Conservation (phyloP, 2,888 invertebrate species). For the Melipona beecheii region DNA sequence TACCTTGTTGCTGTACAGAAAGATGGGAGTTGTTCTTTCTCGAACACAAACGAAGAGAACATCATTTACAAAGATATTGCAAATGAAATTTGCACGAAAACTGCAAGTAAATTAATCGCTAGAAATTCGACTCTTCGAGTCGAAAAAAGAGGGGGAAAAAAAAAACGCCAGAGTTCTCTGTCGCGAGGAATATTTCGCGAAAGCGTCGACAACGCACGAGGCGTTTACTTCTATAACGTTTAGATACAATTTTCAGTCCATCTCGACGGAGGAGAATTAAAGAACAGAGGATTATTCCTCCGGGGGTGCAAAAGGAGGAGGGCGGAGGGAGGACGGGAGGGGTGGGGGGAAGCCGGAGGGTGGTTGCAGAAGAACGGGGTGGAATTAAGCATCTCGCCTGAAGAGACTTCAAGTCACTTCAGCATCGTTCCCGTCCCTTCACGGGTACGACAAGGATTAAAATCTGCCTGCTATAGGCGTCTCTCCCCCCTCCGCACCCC, state of each 20-base stretch:
- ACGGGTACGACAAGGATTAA: conserved; percentile 82
- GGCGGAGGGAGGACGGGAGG: conserved; percentile 68
- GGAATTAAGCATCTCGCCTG: conserved; percentile 84
- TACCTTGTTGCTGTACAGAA: no score
- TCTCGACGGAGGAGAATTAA: conserved; percentile 73
- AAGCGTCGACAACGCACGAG: conserved; percentile 2
- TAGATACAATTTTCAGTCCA: conserved; percentile 68
- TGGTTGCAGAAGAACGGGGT: conserved; percentile 76
- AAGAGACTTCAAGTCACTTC: conserved; percentile 84
- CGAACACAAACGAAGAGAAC: no score
- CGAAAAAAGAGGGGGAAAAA: no score
- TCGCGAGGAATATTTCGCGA: not conserved
- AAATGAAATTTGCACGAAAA: no score
- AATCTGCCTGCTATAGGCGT: conserved; percentile 80
- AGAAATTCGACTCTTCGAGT: no score
- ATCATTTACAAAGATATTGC: no score
- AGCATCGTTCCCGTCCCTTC: conserved; percentile 76
- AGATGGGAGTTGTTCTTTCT: no score
- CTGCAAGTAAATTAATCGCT: no score
- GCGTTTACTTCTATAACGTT: conserved; percentile 51
- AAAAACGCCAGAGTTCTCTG: no score
- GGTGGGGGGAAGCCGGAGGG: conserved; percentile 65
- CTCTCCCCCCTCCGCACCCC: conserved; percentile 57
- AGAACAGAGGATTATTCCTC: conserved; percentile 80
- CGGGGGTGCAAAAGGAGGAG: conserved; percentile 70